phyloP scores from a whole-genome alignment of 2,888 invertebrate genomes.

The Campoplex nolae region DNA sequence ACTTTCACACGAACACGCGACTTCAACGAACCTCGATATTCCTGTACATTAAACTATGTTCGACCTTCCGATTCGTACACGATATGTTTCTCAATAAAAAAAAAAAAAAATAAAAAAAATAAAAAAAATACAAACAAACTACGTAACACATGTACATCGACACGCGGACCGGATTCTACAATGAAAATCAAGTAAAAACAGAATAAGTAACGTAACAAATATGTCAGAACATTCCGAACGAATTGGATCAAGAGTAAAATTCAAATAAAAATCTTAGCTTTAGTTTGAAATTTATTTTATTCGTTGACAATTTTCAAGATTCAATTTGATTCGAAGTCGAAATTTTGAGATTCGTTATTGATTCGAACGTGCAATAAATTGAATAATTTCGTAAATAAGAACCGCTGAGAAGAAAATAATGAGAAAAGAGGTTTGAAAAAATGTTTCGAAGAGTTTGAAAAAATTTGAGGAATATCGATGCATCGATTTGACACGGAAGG shows the following conservation, averaged over 20 bases:
- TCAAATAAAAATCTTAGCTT: neutral
- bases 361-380: neutral
- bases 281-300: neutral
- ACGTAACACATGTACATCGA: conserved; percentile 17
- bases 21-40: conserved; percentile 29
- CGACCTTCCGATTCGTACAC: conserved; percentile 52
- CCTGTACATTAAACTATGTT: conserved; percentile 22
- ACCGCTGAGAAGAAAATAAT: neutral
- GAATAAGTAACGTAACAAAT: conserved; percentile 1
- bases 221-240: neutral
- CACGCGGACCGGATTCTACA: neutral
- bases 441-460: neutral
- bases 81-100: conserved; percentile 37
- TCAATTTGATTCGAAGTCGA: neutral
- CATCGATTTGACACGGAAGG: neutral
- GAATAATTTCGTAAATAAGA: no score
- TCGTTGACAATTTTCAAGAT: neutral
- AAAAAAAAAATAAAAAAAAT: neutral
- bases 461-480: neutral
- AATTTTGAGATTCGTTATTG: neutral
- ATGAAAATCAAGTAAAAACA: conserved; percentile 13
- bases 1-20: conserved; percentile 63
- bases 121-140: neutral
- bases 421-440: no score
- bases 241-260: neutral